Evolutionary conservation across 2,113 vertebrate genomes (phyloP), one percentile per base, ranked within the genome.

Genomic region (Dipodomys merriami): DNA sequence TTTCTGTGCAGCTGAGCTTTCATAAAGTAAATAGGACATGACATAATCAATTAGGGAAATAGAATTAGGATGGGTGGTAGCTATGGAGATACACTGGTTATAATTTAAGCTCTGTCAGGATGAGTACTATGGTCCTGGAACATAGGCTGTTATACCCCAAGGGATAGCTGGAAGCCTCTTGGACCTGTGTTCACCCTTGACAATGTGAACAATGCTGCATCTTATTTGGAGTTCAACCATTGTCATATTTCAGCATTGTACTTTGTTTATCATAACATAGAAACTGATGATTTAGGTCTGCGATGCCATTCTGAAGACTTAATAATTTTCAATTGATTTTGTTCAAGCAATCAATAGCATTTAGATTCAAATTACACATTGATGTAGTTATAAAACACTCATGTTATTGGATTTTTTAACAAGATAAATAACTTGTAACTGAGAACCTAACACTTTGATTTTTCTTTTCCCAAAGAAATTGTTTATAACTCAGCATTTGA

Each of bases 271-370:
- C 39, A 20, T 46, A 71, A 68, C 76, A 65, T 91, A 88, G 82
- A 91, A 90, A 62, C 18, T 69, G 80, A 49, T 62, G 76, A 76
- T 77, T 73, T 76, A 62, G 74, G 11, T 62, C 74, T 83, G 72
- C 74, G 49, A 90, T 60, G 25, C 44, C 86, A 85, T 78, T 92
- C 30, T 53, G 49, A 83, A 39, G n/a, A 83, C n/a, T 87, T 62
- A 91, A 22, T 76, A 60, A 82, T 79, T 91, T 91, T 90, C 62
- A 67, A 57, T 88, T 88, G 93, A 68, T 92, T 95, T 94, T 80
- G 20, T 91, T 83, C 76, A 92, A 82, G 62, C 62, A 72, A 2
- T 81, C 88, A 88, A 85, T 85, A 94, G 67, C 86, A 93, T 86
- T 92, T 88, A 93, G 62, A 35, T n/a, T 86, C 64, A 65, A 92